Base-by-base conservation (phyloP, 2,888 invertebrate genomes). In the Pammene fasciana region DNA sequence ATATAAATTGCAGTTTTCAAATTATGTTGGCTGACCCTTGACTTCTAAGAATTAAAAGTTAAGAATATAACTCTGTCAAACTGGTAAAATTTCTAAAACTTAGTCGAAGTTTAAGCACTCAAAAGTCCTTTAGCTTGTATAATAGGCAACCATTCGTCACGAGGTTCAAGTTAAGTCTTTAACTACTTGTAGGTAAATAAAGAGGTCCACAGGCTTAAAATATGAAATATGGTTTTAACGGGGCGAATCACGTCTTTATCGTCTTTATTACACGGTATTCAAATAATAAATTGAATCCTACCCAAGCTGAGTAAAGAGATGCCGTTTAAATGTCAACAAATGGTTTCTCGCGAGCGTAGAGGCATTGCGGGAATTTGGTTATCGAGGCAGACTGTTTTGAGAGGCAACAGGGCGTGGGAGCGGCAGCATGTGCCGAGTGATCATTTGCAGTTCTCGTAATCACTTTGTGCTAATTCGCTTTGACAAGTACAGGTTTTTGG, bases 381-480 rank as follows among this genome's bases (percentile, higher is more conserved):
- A 55, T 16, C n/a, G 18, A 36, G 52, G 16, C 34, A 59, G 34
- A 54, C 45, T 61, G 61, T 61, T 67, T 46, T 67, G 26, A 67
- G 38, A 67, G 18, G 55, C 67, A 61, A 61, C 61, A 61, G 46
- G 38, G 38, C 67, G 48, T 67, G 67, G 54, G 67, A 67, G 34
- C 54, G 13, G 11, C 41, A 6, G 34, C 67, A 55, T 18, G 41
- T 61, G 67, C 10, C 18, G 46, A 61, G 38, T 67, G 61, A 67
- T 61, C 61, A 46, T 57, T 61, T 26, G 45, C 38, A 60, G 50
- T 45, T 45, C 59, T 54, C 36, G 45, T 60, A 45, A 67, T 56
- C 46, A 52, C 41, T 66, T 50, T 59, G 59, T 26, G 59, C 50
- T 26, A 26, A 59, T 14, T 18, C 38, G 48, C 48, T 57, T 14